Base-by-base conservation (phyloP, 1,140 invertebrate species). In the Papilio polyxenes region DNA sequence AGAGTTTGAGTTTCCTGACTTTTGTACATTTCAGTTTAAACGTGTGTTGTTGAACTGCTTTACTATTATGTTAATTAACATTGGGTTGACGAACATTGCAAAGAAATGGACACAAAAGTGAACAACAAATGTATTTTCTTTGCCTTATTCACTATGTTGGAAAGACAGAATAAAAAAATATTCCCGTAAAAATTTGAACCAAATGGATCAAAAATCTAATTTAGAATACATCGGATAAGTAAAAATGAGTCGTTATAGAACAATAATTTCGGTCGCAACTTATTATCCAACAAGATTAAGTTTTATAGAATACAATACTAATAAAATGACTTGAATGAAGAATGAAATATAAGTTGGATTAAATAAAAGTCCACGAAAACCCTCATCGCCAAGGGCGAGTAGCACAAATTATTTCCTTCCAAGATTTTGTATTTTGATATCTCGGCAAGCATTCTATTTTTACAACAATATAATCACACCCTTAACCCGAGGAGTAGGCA, bases 1-100 rank as follows among this genome's bases (percentile, higher is more conserved):
- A 31, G 23, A 77, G 75, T 76, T 79, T 79, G 15, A 65, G 65
- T 72, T 72, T 72, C 78, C n/a, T 40, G 59, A 80, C 56, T 69
- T 80, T 51, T 69, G 44, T 48, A 62, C 53, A 62, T 49, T 49
- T 15, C 56, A 0, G 78, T 65, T 80, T 80, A 40, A 80, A 69
- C 59, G 78, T 80, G 59, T 80, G 78, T 65, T 62, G 17, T 62
- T 80, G 40, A 80, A 80, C n/a, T 80, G 77, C 77, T 80, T 78
- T 65, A 80, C 78, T 80, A 69, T 80, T 69, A 80, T 80, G 78
- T 80, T 80, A 80, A 69, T 80, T 80, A 80, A 48, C 40, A 69
- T 69, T 20, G 78, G 76, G 76, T 59, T 31, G 76, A 79, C 53
- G 53, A 62, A 77, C 75, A 53, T 49, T 31, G 76, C 51, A 31